These are phyloP conservation scores for Meda fulgida DNA, from an alignment of 2,797 vertebrate species.

Conservation along the genomic window DNA sequence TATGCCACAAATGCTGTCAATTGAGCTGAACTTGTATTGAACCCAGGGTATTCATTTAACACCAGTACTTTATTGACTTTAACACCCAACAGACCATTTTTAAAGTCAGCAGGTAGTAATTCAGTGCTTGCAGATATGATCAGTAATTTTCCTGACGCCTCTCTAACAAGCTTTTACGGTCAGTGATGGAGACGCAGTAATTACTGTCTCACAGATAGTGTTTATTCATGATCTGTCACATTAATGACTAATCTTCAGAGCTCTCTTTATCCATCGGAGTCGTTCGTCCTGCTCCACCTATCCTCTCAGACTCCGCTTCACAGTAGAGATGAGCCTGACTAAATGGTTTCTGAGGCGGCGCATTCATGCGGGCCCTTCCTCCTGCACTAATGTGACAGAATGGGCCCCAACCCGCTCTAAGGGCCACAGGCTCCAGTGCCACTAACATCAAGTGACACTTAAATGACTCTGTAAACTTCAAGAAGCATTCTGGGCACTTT, in stretches of 20 bases:
- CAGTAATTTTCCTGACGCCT: slow-evolving; percentile 37
- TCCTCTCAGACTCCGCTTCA: slow-evolving; percentile 43
- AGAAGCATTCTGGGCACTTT: slow-evolving; percentile 39
- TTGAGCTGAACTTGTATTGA: neutral
- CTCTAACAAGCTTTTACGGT: slow-evolving; percentile 52
- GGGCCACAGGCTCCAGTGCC: slow-evolving; percentile 20
- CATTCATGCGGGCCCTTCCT: slow-evolving; percentile 18
- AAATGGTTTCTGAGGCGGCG: slow-evolving; percentile 55
- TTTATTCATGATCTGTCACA: slow-evolving; percentile 59
- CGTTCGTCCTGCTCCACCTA: slow-evolving; percentile 50
- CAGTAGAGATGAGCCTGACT: slow-evolving; percentile 30
- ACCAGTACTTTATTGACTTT: slow-evolving; percentile 5
- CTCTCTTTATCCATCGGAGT: slow-evolving; percentile 51
- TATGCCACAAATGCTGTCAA: neutral
- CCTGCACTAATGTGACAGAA: slow-evolving; percentile 40
- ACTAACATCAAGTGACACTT: slow-evolving; percentile 58
- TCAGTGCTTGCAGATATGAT: slow-evolving; percentile 23
- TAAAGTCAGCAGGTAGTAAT: slow-evolving; percentile 37
- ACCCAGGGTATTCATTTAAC: neutral
- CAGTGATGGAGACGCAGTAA: slow-evolving; percentile 48
- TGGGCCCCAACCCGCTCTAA: slow-evolving; percentile 26
- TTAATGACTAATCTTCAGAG: slow-evolving; percentile 55
- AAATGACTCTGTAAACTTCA: slow-evolving; percentile 53
- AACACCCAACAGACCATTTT: neutral
- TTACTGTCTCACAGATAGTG: slow-evolving; percentile 45